A percentile compares a stretch with the other conserved stretches of the same genome.
phyloP scores from a whole-genome alignment of 2,113 vertebrate species.

The Gallinago undulata region DNA sequence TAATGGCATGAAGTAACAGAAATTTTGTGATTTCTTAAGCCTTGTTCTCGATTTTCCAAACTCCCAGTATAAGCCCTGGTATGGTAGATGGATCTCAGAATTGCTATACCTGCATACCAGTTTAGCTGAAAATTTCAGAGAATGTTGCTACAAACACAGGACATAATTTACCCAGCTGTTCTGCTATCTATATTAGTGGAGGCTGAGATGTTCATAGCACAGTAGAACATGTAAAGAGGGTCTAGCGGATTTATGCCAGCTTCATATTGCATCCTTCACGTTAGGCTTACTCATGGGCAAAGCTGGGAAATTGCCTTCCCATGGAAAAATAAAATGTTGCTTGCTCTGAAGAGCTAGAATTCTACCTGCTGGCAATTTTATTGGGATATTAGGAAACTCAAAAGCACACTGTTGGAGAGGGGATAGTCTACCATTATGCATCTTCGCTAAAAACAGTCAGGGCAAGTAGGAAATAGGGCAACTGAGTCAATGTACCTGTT shows the following conservation, averaged over 20 bases:
- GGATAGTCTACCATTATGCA: background rate
- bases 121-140: background rate
- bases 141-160: background rate
- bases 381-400: background rate
- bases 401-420: background rate
- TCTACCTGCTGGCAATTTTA: slow-evolving; percentile 14
- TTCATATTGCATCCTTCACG: background rate
- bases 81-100: background rate
- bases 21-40: background rate
- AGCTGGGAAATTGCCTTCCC: background rate
- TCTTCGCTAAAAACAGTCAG: background rate
- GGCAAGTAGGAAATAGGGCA: background rate
- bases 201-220: background rate
- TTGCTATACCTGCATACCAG: background rate
- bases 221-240: background rate
- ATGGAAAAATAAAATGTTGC: background rate
- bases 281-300: background rate
- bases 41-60: background rate
- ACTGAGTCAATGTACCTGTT: slow-evolving; percentile 28
- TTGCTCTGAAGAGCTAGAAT: background rate
- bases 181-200: background rate
- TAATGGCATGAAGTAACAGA: background rate
- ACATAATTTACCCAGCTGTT: background rate
- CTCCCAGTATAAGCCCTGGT: background rate
- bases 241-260: background rate